A percentile compares a stretch with the other conserved stretches of the same genome.
Evolutionary conservation across 2,113 vertebrate species (phyloP).

Genomic region (Psophia crepitans): DNA sequence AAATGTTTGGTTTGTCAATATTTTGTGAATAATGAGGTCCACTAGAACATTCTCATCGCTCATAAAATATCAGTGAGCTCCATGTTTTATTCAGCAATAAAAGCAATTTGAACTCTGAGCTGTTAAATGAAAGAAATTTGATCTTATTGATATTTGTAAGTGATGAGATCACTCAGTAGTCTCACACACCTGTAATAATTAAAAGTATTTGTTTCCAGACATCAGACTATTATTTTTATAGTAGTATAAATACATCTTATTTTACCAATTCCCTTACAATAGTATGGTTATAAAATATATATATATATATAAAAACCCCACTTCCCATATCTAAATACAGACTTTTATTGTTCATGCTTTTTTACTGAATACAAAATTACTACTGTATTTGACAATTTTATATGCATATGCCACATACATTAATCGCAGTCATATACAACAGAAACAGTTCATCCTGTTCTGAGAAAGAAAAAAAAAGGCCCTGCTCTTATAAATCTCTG

Average conservation of each 20-base stretch:
- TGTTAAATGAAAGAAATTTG: background rate
- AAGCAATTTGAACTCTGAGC: background rate
- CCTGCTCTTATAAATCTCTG: background rate
- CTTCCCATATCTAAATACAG: background rate
- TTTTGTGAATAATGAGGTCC: constrained; percentile 11
- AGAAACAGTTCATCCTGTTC: background rate
- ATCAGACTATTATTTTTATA: background rate
- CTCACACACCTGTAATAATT: background rate
- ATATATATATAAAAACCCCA: background rate
- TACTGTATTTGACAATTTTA: background rate
- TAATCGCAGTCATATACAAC: background rate
- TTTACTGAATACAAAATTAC: background rate
- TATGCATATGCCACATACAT: background rate
- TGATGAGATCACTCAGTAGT: background rate
- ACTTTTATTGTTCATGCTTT: background rate
- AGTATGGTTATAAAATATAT: background rate
- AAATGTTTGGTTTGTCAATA: background rate
- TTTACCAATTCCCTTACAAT: background rate
- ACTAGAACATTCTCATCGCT: background rate
- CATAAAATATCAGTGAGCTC: background rate
- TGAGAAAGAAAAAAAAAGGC: background rate
- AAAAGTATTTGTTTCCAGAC: background rate
- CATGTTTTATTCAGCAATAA: background rate
- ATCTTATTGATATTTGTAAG: background rate
- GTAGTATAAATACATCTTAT: background rate